A percentile compares a stretch with the other conserved stretches of the same genome.
Evolutionary conservation across 2,113 vertebrate species (phyloP).

Genomic region (Oenanthe melanoleuca): DNA sequence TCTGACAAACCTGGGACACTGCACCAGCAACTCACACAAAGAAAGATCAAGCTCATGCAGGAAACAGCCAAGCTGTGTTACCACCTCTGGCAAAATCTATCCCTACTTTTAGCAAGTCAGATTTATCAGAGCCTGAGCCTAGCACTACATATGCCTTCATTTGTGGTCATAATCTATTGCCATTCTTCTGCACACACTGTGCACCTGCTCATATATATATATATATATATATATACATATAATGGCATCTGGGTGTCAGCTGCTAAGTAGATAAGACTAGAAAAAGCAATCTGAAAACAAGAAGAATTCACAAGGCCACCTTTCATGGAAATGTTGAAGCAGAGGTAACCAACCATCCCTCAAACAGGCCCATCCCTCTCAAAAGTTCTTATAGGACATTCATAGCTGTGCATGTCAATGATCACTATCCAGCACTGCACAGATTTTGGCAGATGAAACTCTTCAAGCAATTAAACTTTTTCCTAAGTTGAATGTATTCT

Average conservation of each 20-base stretch:
- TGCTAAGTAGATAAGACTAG: neutral
- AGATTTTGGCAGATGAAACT: neutral
- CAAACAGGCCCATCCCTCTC: neutral
- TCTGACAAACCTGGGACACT: neutral
- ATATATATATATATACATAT: too few relatives aligned
- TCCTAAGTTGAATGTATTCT: neutral
- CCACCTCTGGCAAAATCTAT: neutral
- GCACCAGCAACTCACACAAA: neutral
- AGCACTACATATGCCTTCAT: neutral
- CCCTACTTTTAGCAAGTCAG: neutral
- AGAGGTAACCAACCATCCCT: neutral
- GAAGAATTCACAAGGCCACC: neutral
- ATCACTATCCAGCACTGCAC: neutral
- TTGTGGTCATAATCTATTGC: neutral
- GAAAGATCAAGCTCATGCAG: neutral
- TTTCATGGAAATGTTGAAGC: neutral
- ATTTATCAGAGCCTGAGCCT: neutral
- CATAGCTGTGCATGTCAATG: neutral
- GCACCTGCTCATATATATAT: neutral
- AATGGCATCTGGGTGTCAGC: neutral
- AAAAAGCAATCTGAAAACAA: neutral
- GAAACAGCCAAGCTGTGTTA: neutral
- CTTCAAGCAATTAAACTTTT: neutral
- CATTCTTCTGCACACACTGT: neutral
- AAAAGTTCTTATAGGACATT: neutral